Base-by-base conservation (phyloP, 2,113 vertebrate species). In the Herpetotheres cachinnans region DNA sequence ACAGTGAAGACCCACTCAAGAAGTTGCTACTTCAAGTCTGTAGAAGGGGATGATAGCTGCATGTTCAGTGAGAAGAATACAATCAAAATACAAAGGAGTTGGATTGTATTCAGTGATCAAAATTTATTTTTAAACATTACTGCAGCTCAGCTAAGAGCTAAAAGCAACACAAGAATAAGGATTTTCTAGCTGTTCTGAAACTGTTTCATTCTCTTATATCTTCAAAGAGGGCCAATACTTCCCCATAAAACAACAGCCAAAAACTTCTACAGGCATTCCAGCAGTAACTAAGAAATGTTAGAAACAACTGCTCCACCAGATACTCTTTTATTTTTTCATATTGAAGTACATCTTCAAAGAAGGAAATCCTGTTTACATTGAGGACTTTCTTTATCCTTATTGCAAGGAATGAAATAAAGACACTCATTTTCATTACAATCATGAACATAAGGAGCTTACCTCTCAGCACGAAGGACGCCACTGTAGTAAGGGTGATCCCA, bases 401-500 rank as follows among this genome's bases (percentile, higher is more conserved):
- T 82, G 78, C 74, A 82, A 85, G 38, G 49, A 80, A 87, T 47
- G 29, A 76, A 90, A 90, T 78, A 81, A 85, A 86, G 65, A 61
- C 65, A 34, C 44, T 89, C 61, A 95, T 97, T 96, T 90, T 79
- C 94, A 96, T 91, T 58, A 94, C 69, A 96, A 93, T 91, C 56
- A 71, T 19, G 38, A 89, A 73, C 24, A 32, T 76, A 93, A 93
- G 74, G 27, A 74, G 89, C 98, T 98, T 96, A 99, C 99, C 99
- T 99, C 97, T 99, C 99, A 89, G 99, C 99, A 87, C 99, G 99
- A 83, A 99, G 93, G 36, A 99, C 98, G 5, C 99, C 99, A 24
- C 99, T 99, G 90, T 99, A 99, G 96, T 98, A 99, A 2, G 99
- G 99, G 58, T 99, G 99, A 97, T 99, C 99, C 99, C 99, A 99